These are phyloP conservation scores for Tetramorium simillimum DNA, from an alignment of 1,140 invertebrate species.

Conservation along the genomic window DNA sequence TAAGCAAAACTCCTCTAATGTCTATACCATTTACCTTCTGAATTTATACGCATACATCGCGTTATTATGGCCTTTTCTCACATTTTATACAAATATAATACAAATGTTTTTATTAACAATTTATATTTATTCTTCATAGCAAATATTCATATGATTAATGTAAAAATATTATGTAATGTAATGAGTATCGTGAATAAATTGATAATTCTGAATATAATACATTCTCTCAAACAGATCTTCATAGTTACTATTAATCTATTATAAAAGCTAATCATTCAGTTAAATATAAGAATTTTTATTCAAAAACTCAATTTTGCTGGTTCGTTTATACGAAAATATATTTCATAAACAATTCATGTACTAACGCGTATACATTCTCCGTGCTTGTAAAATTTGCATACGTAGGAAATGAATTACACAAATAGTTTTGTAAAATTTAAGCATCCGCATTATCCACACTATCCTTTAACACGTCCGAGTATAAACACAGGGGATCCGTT, in stretches of 20 bases:
- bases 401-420: neutral
- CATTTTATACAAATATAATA: neutral
- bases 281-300: neutral
- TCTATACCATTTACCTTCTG: neutral
- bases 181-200: neutral
- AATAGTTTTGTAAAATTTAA: conserved; percentile 2
- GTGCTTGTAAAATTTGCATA: neutral
- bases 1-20: conserved; percentile 32
- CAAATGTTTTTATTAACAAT: neutral
- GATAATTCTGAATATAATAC: neutral
- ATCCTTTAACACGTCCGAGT: neutral
- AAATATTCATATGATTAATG: neutral
- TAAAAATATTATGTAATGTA: neutral
- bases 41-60: neutral
- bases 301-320: neutral
- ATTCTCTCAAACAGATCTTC: neutral
- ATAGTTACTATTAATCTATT: neutral
- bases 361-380: neutral
- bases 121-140: neutral
- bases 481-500: neutral
- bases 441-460: neutral
- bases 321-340: neutral
- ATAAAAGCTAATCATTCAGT: neutral
- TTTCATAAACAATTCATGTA: neutral
- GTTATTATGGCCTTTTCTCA: neutral